phyloP scores from a whole-genome alignment of 2,113 vertebrate species.

The Solea senegalensis region DNA sequence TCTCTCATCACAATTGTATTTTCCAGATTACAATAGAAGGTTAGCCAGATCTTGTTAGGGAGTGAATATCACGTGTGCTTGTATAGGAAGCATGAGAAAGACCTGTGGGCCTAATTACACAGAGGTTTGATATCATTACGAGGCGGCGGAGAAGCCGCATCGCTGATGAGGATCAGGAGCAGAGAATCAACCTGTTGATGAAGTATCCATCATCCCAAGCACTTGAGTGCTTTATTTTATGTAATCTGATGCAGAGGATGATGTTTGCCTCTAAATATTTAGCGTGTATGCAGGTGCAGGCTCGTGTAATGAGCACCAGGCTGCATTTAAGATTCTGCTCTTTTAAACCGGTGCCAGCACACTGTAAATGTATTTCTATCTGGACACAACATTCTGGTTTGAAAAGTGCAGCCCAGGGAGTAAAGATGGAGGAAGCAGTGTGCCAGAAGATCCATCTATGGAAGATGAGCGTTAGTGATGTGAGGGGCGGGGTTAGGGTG shows the following conservation, averaged over 20 bases:
- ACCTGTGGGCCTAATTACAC: constrained; percentile 57
- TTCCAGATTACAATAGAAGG: constrained; percentile 47
- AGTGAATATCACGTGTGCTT: constrained; percentile 56
- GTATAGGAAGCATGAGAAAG: constrained; percentile 8
- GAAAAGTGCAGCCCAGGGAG: no score
- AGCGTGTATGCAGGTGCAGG: constrained; percentile 19
- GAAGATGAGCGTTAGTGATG: not conserved
- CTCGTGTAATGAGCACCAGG: constrained; percentile 1
- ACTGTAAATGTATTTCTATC: no score
- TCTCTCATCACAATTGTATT: constrained; percentile 28
- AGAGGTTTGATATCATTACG: constrained; percentile 59
- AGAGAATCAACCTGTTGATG: constrained; percentile 48
- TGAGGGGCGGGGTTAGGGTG: no score
- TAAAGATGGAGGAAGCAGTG: no score
- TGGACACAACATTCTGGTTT: no score
- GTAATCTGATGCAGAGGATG: constrained; percentile 36
- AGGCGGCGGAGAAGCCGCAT: constrained; percentile 47
- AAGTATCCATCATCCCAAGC: constrained; percentile 44
- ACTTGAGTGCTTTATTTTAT: constrained; percentile 37
- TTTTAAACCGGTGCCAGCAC: not conserved
- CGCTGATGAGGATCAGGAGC: constrained; percentile 53
- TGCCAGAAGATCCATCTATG: no score
- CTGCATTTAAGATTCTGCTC: no score
- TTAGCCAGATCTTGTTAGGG: constrained; percentile 51
- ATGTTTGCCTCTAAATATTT: constrained; percentile 21